phyloP scores from a whole-genome alignment of 2,888 invertebrate genomes.

The Apotomis turbidana region DNA sequence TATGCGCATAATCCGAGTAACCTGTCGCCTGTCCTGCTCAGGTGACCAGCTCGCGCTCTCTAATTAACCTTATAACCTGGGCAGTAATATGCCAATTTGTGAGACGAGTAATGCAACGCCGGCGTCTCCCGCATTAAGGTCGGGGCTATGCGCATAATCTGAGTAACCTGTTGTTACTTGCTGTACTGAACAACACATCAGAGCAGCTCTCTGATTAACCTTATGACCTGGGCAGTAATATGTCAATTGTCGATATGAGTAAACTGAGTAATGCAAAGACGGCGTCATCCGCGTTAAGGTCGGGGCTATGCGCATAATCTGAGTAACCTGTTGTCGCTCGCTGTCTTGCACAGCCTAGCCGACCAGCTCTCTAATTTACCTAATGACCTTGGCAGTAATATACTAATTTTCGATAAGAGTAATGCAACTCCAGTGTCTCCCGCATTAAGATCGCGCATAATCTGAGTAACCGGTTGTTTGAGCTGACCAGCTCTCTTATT shows the following conservation, averaged over 20 bases:
- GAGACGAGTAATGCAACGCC: conserved; percentile 72
- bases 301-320: conserved; percentile 44
- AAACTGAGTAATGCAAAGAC: conserved; percentile 76
- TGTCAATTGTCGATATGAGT: conserved; percentile 78
- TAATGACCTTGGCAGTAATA: conserved; percentile 56
- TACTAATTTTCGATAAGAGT: conserved; percentile 67
- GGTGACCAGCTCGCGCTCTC: too few species aligned
- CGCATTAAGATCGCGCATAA: too few species aligned
- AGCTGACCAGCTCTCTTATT: conserved; percentile 6
- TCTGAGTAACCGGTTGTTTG: conserved; percentile 44
- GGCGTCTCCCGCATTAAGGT: conserved; percentile 66
- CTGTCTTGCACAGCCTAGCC: conserved; percentile 15
- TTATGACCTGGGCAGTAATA: conserved; percentile 55
- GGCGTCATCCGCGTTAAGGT: conserved; percentile 66
- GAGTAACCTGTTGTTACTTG: conserved; percentile 42
- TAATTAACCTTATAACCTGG: conserved; percentile 6
- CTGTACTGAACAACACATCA: neutral
- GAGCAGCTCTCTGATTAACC: conserved; percentile 8
- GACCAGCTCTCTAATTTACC: neutral
- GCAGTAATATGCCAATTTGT: conserved; percentile 71
- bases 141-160: conserved; percentile 45
- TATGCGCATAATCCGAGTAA: conserved; percentile 47
- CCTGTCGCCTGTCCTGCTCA: too few species aligned
- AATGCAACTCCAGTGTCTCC: too few species aligned
- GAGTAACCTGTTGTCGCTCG: conserved; percentile 42